Evolutionary conservation across 1,140 invertebrate species (phyloP), one percentile per base, ranked within the genome.

Genomic region (Dendrolimus punctatus): DNA sequence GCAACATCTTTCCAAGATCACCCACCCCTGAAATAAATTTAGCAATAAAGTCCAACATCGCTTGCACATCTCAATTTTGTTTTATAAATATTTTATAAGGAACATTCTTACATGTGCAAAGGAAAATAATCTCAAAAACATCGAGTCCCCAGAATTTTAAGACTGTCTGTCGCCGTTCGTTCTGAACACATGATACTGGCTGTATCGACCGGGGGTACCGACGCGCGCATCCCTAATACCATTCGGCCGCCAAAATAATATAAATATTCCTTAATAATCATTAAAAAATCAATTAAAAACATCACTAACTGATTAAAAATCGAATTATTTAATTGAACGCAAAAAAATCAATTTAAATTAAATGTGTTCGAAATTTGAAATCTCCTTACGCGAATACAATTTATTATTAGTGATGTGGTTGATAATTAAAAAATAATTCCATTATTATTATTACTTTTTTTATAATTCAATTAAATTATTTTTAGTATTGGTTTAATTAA

Each of bases 111-210:
- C 50, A 45, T 47, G 59, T 55, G 44, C 61, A 69, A 54, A 52
- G 58, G 59, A 71, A 67, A 64, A 68, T 60, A 52, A 59, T 60
- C 62, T 51, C 49, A 64, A 66, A 67, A 67, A 62, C 58, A 60
- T 56, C 46, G 37, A 49, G 55, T 60, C 58, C 57, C 63, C 59
- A 67, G 71, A 68, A 68, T 74, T 74, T 64, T 76, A 80, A 79
- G 79, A 81, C 80, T 71, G 73, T 80, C 78, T 76, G 81, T 73
- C 81, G 79, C 79, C 79, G 72, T 71, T 73, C 68, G 64, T 52
- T 53, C 59, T 53, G 59, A 70, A 67, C 68, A 69, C 71, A 78
- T 69, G 71, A 75, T 69, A 78, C 59, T 60, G 46, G 75, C 76
- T 81, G 64, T 83, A 83, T 83, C 78, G 80, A 83, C 76, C 78